A percentile compares a stretch with the other conserved stretches of the same genome.
phyloP scores from a whole-genome alignment of 2,888 invertebrate genomes.

The Chalcis sispes region DNA sequence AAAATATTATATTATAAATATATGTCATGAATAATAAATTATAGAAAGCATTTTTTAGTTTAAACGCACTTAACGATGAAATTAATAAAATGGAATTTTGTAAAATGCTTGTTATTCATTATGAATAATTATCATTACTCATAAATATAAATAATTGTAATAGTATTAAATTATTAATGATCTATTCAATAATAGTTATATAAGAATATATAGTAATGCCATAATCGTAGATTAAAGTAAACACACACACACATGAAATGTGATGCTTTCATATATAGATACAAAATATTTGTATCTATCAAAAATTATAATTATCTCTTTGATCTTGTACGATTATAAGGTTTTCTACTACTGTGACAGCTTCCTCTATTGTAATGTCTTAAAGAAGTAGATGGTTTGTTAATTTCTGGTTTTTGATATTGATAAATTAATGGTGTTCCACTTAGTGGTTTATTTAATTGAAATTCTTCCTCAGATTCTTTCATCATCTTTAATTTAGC shows the following conservation, averaged over 20 bases:
- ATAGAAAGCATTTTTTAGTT: conserved; percentile 27
- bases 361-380: conserved; percentile 66
- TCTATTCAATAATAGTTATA: conserved; percentile 5
- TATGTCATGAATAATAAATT: conserved; percentile 21
- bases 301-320: conserved; percentile 69
- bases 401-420: conserved; percentile 78
- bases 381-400: conserved; percentile 73
- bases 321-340: conserved; percentile 71
- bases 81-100: conserved; percentile 50
- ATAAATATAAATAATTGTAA: conserved; percentile 32
- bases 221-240: conserved; percentile 47
- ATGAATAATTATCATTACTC: conserved; percentile 33
- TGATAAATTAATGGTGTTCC: conserved; percentile 84
- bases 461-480: conserved; percentile 84
- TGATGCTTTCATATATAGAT: conserved; percentile 41
- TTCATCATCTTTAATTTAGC: conserved; percentile 89
- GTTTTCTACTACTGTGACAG: conserved; percentile 70
- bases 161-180: conserved; percentile 11
- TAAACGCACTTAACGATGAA: conserved; percentile 37
- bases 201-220: conserved; percentile 39
- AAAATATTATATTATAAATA: conserved; percentile 20
- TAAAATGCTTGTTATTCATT: conserved; percentile 47
- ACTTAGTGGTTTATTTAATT: conserved; percentile 84
- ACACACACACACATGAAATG: conserved; percentile 47
- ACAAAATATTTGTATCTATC: conserved; percentile 42